Conservation (phyloP, 2,797 vertebrate species). For the Tiaroga cobitis region DNA sequence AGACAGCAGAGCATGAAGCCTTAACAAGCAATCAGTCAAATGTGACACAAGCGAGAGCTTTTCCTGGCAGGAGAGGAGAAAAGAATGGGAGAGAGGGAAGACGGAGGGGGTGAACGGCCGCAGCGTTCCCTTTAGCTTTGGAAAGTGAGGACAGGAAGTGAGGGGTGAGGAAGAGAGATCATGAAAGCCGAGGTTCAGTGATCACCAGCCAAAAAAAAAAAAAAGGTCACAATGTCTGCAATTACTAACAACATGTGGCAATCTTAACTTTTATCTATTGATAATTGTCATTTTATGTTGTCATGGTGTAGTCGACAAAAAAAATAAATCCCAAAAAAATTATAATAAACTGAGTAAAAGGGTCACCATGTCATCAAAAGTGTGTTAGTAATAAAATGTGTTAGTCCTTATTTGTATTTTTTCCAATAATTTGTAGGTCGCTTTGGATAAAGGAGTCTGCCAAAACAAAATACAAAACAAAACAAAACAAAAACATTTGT, state of each 20-base stretch:
- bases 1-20: slow-evolving; percentile 72
- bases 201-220: slow-evolving; percentile 67
- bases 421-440: neutral
- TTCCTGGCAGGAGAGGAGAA: slow-evolving; percentile 71
- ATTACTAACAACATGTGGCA: slow-evolving; percentile 58
- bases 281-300: neutral
- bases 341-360: neutral
- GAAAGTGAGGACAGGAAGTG: slow-evolving; percentile 73
- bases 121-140: slow-evolving; percentile 59
- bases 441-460: neutral
- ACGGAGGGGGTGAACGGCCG: slow-evolving; percentile 60
- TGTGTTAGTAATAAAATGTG: neutral
- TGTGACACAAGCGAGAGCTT: slow-evolving; percentile 63
- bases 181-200: slow-evolving; percentile 75
- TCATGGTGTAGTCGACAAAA: neutral
- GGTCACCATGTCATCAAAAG: neutral
- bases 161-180: slow-evolving; percentile 72
- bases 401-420: neutral
- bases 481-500: no score
- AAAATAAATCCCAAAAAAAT: neutral
- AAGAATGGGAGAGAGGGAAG: slow-evolving; percentile 67
- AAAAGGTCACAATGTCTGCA: slow-evolving; percentile 63
- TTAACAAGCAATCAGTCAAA: slow-evolving; percentile 78
- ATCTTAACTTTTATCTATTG: neutral
- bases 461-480: neutral